phyloP scores from a whole-genome alignment of 64 coral and sea anemone species.

The Dendrophyllia cribrosa region DNA sequence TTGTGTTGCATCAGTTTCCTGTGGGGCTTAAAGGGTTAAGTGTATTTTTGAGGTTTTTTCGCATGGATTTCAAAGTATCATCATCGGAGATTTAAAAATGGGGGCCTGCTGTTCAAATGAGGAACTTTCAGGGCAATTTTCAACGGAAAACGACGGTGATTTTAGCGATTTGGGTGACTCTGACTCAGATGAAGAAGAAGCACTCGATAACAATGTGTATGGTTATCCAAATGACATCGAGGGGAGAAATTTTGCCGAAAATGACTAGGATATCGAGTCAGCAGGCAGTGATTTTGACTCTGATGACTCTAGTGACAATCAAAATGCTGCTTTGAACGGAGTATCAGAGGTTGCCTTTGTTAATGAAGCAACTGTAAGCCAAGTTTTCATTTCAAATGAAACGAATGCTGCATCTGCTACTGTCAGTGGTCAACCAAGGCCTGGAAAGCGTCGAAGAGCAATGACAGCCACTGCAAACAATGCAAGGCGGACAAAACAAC shows the following conservation, averaged over 20 bases:
- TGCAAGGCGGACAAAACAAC: too few species aligned
- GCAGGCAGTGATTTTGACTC: constrained; percentile 9
- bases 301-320: not conserved
- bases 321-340: not conserved
- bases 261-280: not conserved
- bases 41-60: too few species aligned
- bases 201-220: too few species aligned
- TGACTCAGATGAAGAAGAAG: too few species aligned
- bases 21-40: not conserved
- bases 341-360: not conserved
- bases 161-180: too few species aligned
- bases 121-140: not conserved
- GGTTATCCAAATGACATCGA: too few species aligned
- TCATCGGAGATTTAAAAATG: constrained; percentile 3
- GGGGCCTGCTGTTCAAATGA: not conserved
- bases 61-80: not conserved
- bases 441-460: not conserved
- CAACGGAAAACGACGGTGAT: not conserved
- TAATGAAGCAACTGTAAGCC: not conserved
- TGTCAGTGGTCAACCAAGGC: not conserved
- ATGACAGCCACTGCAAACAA: too few species aligned
- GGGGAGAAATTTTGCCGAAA: constrained; percentile 5
- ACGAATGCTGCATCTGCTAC: not conserved
- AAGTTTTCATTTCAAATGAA: constrained; percentile 13
- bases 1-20: not conserved